Base-by-base conservation (phyloP, 2,888 invertebrate species). In the Agelastica alni region DNA sequence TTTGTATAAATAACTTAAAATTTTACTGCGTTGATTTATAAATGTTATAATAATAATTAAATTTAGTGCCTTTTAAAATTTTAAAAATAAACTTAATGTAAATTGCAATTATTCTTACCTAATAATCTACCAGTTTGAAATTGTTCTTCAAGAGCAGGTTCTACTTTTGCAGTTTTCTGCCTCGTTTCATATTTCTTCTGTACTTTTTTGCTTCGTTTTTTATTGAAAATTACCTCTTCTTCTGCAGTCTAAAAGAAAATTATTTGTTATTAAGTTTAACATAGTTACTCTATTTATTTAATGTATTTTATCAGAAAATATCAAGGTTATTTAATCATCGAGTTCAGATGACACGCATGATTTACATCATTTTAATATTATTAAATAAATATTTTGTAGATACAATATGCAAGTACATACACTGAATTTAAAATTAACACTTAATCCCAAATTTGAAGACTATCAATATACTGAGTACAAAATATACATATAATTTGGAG, bases 81-180 rank as follows among this genome's bases (percentile, higher is more conserved):
- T n/a, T n/a, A n/a, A n/a, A n/a, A n/a, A n/a, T n/a, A n/a, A n/a
- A n/a, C n/a, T n/a, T n/a, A n/a, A n/a, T n/a, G n/a, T n/a, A n/a
- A n/a, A n/a, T n/a, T n/a, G n/a, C n/a, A n/a, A n/a, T n/a, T n/a
- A n/a, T 26, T 26, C 82, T 77, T 79, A 96, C 96, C 96, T 74
- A 96, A 83, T 69, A 99, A 83, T 77, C 97, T 88, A 70, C 97
- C 97, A 71, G 96, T 92, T 70, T 91, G 87, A 83, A 99, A 99
- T 78, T 98, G 97, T 78, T 99, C 99, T 77, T 96, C 94, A 56
- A 99, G 78, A 43, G 88, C 89, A 61, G 86, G 85, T 75, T 99
- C 99, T 61, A 99, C 96, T 80, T 96, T 96, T 56, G 95, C 91
- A 48, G 87, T 84, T 77, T 93, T 91, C 79, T 97, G 96, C 66